These are phyloP conservation scores for Gambusia affinis DNA, from an alignment of 2,113 vertebrate species.

Conservation along the genomic window DNA sequence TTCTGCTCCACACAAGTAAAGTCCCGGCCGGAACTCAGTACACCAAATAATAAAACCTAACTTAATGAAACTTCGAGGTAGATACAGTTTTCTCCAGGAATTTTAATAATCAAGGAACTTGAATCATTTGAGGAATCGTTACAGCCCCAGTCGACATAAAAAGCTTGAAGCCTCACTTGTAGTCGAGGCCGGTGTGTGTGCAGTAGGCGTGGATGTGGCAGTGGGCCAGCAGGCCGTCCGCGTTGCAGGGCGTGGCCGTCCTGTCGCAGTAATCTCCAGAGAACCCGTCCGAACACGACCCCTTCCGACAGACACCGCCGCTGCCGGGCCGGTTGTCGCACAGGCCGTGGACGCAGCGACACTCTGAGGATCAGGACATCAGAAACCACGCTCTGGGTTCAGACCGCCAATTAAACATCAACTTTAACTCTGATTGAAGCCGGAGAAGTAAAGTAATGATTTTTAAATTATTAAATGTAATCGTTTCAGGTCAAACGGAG, in stretches of 20 bases:
- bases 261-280: conserved; percentile 88
- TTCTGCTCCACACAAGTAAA: too few relatives aligned
- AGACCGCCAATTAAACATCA: too few relatives aligned
- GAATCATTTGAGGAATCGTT: too few relatives aligned
- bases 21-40: too few relatives aligned
- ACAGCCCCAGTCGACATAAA: too few relatives aligned
- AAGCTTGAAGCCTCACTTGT: conserved; percentile 21
- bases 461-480: background rate
- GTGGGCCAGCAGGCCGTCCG: conserved; percentile 68
- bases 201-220: conserved; percentile 86
- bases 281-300: conserved; percentile 85
- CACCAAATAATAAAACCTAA: too few relatives aligned
- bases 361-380: conserved; percentile 79
- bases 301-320: conserved; percentile 83
- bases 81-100: too few relatives aligned
- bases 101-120: too few relatives aligned
- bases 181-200: conserved; percentile 24
- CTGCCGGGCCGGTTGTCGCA: conserved; percentile 95
- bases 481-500: background rate
- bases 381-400: too few relatives aligned
- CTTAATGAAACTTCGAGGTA: too few relatives aligned
- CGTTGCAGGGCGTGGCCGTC: conserved; percentile 75
- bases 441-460: background rate
- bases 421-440: too few relatives aligned
- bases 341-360: conserved; percentile 88